Conservation (phyloP, 2,797 vertebrate species). For the Fistularia commersonii region DNA sequence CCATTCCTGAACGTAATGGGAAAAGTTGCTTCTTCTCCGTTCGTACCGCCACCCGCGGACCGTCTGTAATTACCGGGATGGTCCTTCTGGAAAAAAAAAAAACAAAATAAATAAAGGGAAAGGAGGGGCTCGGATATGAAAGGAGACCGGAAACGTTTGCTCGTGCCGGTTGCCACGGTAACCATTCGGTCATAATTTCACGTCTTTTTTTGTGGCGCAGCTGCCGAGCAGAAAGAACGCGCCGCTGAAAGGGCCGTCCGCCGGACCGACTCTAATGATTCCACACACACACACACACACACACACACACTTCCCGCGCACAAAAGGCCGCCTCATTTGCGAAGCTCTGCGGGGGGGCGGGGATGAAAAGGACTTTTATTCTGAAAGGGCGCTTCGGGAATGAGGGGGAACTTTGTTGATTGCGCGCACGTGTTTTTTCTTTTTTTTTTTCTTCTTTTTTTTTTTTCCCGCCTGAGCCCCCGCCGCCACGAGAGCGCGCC, state of each 20-base stretch:
- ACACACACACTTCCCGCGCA: no score
- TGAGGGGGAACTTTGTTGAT: constrained; percentile 50
- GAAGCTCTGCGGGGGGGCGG: constrained; percentile 53
- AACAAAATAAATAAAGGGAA: constrained; percentile 39
- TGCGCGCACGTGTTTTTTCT: no score
- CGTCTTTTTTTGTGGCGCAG: constrained; percentile 70
- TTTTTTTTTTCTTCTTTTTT: no score
- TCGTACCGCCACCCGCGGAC: no score
- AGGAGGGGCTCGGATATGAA: no score
- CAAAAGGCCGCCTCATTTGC: constrained; percentile 29
- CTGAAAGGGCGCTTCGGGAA: constrained; percentile 48
- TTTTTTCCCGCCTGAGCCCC: no score
- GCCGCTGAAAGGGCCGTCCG: constrained; percentile 60
- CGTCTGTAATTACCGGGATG: constrained; percentile 56
- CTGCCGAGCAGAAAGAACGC: constrained; percentile 64
- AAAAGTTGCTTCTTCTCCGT: no score
- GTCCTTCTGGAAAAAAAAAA: constrained; percentile 43
- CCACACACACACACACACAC: constrained; percentile 31
- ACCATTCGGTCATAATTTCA: constrained; percentile 67
- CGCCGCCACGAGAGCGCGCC: constrained; percentile 26
- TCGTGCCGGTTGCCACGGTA: constrained; percentile 62
- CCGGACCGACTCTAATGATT: constrained; percentile 72
- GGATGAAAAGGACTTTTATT: constrained; percentile 31
- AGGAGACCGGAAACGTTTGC: constrained; percentile 58
- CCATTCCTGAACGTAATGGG: no score